Evolutionary conservation across 2,113 vertebrate species (phyloP), one percentile per base, ranked within the genome.

Genomic region (Arothron firmamentum): DNA sequence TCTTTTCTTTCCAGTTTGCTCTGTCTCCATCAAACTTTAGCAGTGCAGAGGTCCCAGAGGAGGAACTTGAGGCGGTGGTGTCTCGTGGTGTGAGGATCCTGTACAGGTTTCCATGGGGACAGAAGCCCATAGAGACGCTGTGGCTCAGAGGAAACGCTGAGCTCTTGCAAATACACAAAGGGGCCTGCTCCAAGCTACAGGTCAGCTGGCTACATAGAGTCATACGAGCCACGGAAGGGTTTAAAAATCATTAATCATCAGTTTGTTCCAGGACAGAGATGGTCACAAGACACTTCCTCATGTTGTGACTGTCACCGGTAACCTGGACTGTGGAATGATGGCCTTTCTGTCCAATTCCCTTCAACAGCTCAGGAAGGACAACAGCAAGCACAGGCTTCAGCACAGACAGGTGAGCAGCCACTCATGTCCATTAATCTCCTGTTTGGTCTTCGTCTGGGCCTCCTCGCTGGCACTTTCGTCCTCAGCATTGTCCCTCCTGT

Each of bases 31-130:
- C 94, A 10, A 88, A 92, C 82, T 99, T 99, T 88, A 92, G 87
- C 82, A 90, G 91, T 74, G 86, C 78, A 2, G 92, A 95, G 10
- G 86, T 93, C 59, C 72, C 89, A 19, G 90, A 91, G 74, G 67
- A 81, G 11, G 85, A 90, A 23, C 69, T 85, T 0, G 58, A 61
- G 28, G 83, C 80, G 51, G 65, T 75, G 1, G 89, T 89, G 2
- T 87, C 90, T 17, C 92, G 84, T 70, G 93, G 92, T n/a, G 88
- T 90, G 70, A 80, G 79, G 62, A 88, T 99, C 52, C 76, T 87
- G 19, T 98, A 95, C 77, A 78, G 25, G 11, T 99, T 98, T 78
- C 95, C 96, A 0, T 97, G 96, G 94, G 97, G 97, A 12, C 88
- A 74, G 42, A 92, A 98, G 86, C 70, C 90, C 3, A 65, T 99